phyloP scores from a whole-genome alignment of 23 tunicate species.

The Ascidia mentula region DNA sequence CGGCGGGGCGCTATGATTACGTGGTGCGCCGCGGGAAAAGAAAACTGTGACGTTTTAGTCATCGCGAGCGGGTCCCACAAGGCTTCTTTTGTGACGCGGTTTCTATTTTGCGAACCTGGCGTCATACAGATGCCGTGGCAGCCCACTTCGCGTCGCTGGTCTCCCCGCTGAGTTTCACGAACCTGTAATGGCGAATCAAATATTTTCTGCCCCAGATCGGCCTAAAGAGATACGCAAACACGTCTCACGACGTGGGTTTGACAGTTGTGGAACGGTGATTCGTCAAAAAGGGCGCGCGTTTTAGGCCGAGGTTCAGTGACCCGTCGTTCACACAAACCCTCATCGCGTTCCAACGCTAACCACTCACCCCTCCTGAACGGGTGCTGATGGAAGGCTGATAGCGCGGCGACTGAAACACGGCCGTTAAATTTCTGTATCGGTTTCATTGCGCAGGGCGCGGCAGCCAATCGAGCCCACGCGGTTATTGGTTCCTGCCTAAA shows the following conservation, averaged over 20 bases:
- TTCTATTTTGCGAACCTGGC: conserved; percentile 3
- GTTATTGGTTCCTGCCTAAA: background rate
- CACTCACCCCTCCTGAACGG: background rate
- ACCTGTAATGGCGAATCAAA: no score
- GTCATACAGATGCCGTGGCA: no score
- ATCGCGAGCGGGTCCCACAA: conserved; percentile 12
- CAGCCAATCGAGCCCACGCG: no score
- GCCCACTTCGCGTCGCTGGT: no score
- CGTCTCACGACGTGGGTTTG: background rate
- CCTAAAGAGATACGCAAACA: background rate
- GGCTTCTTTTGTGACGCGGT: conserved; percentile 9
- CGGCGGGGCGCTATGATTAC: background rate
- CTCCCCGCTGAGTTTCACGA: no score
- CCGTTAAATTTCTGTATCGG: background rate
- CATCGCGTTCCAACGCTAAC: background rate
- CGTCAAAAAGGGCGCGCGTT: conserved; percentile 10
- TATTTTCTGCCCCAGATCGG: background rate
- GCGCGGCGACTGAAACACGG: background rate
- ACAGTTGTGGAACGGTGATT: conserved; percentile 9
- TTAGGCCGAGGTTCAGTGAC: background rate
- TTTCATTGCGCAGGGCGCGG: background rate
- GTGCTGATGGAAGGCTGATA: conserved; percentile 4
- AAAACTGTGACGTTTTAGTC: background rate
- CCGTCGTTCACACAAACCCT: background rate
- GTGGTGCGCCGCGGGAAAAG: conserved; percentile 13